Evolutionary conservation across 2,113 vertebrate genomes (phyloP).

Genomic region (Mobula birostris): DNA sequence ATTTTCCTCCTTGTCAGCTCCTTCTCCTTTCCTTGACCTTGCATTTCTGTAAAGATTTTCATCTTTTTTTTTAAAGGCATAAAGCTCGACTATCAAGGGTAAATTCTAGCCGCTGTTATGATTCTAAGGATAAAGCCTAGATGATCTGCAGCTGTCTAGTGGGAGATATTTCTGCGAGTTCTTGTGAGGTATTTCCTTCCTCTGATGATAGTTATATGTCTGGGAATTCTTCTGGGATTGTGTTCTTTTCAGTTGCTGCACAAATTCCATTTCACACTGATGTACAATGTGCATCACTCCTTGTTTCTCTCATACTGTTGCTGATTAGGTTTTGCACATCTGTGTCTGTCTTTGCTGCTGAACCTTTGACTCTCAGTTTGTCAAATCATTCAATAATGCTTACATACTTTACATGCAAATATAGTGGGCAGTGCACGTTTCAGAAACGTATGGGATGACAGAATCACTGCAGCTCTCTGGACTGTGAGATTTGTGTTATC

Average conservation of each 20-base stretch:
- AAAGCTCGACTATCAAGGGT: constrained; percentile 31
- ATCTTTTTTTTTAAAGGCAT: constrained; percentile 7
- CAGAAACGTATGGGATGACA: too few species aligned
- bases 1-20: constrained; percentile 1
- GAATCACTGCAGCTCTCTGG: too few species aligned
- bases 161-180: constrained; percentile 12
- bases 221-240: constrained; percentile 13
- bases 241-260: neutral
- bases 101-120: neutral
- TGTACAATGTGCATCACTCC: neutral
- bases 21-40: constrained; percentile 34
- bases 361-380: neutral
- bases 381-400: neutral
- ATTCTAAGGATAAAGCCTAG: constrained; percentile 20
- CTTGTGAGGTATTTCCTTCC: neutral
- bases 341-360: neutral
- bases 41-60: constrained; percentile 10
- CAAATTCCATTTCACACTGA: neutral
- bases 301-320: neutral
- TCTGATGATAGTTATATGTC: constrained; percentile 24
- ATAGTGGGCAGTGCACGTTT: neutral
- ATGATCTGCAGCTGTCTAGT: constrained; percentile 24
- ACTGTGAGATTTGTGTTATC: neutral
- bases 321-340: neutral
- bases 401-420: neutral